These are phyloP conservation scores for Salvelinus sp. DNA, from an alignment of 2,113 vertebrate genomes.

Conservation along the genomic window DNA sequence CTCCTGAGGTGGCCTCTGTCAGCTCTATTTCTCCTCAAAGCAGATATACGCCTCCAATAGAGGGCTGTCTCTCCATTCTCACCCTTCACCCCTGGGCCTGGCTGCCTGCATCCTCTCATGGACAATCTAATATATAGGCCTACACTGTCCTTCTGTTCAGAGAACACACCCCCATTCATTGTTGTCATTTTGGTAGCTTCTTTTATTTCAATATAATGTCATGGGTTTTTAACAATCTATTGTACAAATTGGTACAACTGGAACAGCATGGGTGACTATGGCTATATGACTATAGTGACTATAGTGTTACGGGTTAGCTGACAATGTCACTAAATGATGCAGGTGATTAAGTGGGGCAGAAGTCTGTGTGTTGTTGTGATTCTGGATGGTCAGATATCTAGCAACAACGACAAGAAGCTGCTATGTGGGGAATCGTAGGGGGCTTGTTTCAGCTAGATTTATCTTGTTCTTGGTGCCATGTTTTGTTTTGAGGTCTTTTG, in stretches of 20 bases:
- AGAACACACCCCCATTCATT: slow-evolving; percentile 17
- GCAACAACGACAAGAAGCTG: too few species aligned
- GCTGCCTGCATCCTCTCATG: slow-evolving; percentile 46
- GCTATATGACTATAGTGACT: slow-evolving; percentile 20
- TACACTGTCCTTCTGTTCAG: slow-evolving; percentile 26
- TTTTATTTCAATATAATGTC: background rate
- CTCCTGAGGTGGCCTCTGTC: slow-evolving; percentile 80
- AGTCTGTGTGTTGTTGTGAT: too few species aligned
- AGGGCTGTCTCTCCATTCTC: background rate
- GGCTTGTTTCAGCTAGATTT: too few species aligned
- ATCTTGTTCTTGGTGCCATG: too few species aligned
- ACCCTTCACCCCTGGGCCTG: slow-evolving; percentile 39
- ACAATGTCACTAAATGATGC: too few species aligned
- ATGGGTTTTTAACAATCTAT: background rate
- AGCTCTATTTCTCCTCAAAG: slow-evolving; percentile 73
- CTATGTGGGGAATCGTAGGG: too few species aligned
- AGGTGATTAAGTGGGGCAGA: too few species aligned
- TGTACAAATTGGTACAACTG: slow-evolving; percentile 15
- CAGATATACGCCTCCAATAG: slow-evolving; percentile 29
- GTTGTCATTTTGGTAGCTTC: background rate
- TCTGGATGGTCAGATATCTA: too few species aligned
- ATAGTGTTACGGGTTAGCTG: too few species aligned
- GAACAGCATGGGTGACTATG: slow-evolving; percentile 34
- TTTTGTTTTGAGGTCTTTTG: too few species aligned
- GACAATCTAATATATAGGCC: slow-evolving; percentile 63